Base-by-base conservation (phyloP, 2,797 vertebrate species). In the Phrynocephalus forsythii region DNA sequence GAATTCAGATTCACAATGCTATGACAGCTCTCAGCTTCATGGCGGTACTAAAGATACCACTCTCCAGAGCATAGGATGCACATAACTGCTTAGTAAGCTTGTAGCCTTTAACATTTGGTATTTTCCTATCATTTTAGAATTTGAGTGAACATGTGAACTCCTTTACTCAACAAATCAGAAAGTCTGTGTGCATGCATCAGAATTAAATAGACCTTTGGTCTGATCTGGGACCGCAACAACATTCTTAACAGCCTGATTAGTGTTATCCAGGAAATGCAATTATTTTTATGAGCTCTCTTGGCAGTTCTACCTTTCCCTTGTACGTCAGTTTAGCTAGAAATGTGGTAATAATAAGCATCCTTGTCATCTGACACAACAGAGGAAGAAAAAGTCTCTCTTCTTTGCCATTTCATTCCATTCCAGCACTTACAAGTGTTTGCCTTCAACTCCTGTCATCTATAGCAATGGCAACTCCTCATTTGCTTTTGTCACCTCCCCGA, bases 361-460 rank as follows among this genome's bases (percentile, higher is more conserved):
- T 52, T 66, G 18, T 52, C 75, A 73, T 67, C 66, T 73, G 38
- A 89, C 88, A 63, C 26, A 38, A 82, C 67, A 82, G 66, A 60
- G 60, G 26, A 91, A 82, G 63, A 38, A 81, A 44, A 83, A 80
- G 20, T 33, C 68, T 30, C 69, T 87, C 28, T 84, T n/a, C 10
- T 80, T 79, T 88, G 50, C 10, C 60, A 76, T 63, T 72, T 78
- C 87, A 75, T 2, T 69, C 1, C 0, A 6, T 60, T 83, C 79
- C 86, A 77, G 82, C 88, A 83, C 24, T 67, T 82, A 28, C 0
- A 87, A 63, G 5, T 44, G 87, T 50, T 66, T 83, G 66, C 71
- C 11, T 0, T 56, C 20, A 20, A 83, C 24, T 91, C 79, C 44
- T 67, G 20, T 72, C 69, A 67, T 2, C 76, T 38, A 22, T 9